phyloP scores from a whole-genome alignment of 2,113 vertebrate genomes.

The Alaudala cheleensis region DNA sequence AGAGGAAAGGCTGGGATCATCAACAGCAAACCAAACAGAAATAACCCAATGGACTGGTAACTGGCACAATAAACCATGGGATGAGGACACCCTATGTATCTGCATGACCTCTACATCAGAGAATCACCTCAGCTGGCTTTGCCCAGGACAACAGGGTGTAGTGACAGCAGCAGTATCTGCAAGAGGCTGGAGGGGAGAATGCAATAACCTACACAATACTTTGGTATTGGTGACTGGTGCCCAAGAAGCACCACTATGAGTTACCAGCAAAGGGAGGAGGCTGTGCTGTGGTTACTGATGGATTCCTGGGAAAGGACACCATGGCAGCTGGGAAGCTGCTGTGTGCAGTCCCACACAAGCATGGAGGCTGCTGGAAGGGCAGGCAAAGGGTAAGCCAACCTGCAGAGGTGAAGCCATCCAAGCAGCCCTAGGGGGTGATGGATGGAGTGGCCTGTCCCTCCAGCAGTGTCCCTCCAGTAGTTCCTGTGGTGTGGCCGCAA shows the following conservation, averaged over 20 bases:
- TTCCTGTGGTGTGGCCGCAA: not conserved
- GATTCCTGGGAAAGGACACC: not conserved
- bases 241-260: not conserved
- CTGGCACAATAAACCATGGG: no score
- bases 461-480: not conserved
- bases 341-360: not conserved
- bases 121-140: not conserved
- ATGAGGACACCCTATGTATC: no score
- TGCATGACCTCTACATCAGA: not conserved
- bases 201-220: not conserved
- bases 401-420: not conserved
- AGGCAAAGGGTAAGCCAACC: not conserved
- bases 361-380: not conserved
- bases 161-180: not conserved
- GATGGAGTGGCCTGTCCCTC: no score
- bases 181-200: not conserved
- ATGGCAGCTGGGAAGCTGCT: not conserved
- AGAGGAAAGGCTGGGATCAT: no score
- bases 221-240: rapidly evolving
- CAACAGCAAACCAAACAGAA: no score
- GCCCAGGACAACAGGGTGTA: not conserved
- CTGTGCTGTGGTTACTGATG: not conserved
- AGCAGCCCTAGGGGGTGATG: not conserved
- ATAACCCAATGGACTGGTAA: no score
- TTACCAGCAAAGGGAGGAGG: not conserved